These are phyloP conservation scores for Volucella zonaria DNA, from an alignment of 2,888 invertebrate species.

Conservation along the genomic window DNA sequence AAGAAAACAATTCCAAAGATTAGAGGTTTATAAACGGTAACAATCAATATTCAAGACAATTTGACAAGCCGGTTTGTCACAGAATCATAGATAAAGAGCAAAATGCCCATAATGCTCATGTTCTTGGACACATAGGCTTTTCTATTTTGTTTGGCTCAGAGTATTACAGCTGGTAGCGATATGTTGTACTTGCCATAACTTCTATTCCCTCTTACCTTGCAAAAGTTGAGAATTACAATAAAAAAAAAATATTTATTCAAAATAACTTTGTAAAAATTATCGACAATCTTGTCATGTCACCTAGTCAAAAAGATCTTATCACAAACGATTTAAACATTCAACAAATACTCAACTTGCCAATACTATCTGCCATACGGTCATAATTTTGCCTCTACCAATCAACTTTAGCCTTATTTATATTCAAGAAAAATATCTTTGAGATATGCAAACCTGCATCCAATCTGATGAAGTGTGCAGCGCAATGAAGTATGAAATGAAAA, in stretches of 20 bases:
- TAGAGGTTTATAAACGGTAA: too few species aligned
- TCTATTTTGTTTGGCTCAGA: too few species aligned
- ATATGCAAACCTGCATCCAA: slow-evolving; percentile 19
- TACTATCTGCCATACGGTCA: slow-evolving; percentile 58
- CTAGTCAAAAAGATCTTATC: slow-evolving; percentile 61
- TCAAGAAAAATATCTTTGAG: slow-evolving; percentile 17
- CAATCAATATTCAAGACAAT: too few species aligned
- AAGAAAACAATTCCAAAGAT: neutral
- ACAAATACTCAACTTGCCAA: slow-evolving; percentile 59
- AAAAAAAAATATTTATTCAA: slow-evolving; percentile 25
- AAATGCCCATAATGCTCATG: too few species aligned
- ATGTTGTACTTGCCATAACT: too few species aligned
- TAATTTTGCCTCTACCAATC: slow-evolving; percentile 43
- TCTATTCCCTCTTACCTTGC: neutral
- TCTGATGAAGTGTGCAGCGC: slow-evolving; percentile 45
- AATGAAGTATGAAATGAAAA: slow-evolving; percentile 57
- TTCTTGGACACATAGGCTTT: too few species aligned
- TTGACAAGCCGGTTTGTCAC: too few species aligned
- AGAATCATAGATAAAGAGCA: too few species aligned
- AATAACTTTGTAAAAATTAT: slow-evolving; percentile 24
- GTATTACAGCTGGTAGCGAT: too few species aligned
- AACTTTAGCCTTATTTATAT: slow-evolving; percentile 60
- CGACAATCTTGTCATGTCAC: slow-evolving; percentile 64
- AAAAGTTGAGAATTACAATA: neutral
- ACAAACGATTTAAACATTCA: slow-evolving; percentile 38